Conservation (phyloP, 2,113 vertebrate species). For the Apistogramma diplotaenia region DNA sequence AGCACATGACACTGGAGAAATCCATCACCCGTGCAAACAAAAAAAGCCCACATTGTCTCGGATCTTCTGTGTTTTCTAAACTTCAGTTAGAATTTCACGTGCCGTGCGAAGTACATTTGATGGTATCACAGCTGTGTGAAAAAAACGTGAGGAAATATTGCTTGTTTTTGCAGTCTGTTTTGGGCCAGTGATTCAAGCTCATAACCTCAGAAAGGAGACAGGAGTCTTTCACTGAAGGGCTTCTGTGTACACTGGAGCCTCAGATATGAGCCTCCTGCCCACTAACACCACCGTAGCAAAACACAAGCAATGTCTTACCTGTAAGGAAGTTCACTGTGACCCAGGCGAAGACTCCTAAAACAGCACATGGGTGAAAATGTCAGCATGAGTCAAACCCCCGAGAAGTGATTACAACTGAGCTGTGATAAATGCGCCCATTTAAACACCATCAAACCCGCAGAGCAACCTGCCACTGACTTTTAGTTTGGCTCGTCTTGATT, state of each 20-base stretch:
- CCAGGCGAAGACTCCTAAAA: conserved; percentile 94
- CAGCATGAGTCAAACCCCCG: conserved; percentile 29
- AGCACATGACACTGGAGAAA: not conserved
- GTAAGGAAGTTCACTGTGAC: conserved; percentile 98
- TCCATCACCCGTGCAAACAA: not conserved
- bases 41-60: not conserved
- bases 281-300: conserved; percentile 67
- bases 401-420: conserved; percentile 3
- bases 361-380: conserved; percentile 43
- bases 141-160: conserved; percentile 32
- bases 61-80: not conserved
- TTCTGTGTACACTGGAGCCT: conserved; percentile 61
- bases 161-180: conserved; percentile 46
- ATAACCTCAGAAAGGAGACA: conserved; percentile 61
- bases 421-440: not conserved
- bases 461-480: not conserved
- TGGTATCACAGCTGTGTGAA: not conserved
- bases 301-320: conserved; percentile 83
- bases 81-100: not conserved
- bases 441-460: not conserved
- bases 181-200: conserved; percentile 47
- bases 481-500: not conserved
- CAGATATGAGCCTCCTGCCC: conserved; percentile 54
- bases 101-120: not conserved
- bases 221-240: conserved; percentile 47